Percentiles rank a stretch among this genome's conserved stretches.
phyloP scores from a whole-genome alignment of 2,113 vertebrate genomes.

The Machaerirhynchus nigripectus region DNA sequence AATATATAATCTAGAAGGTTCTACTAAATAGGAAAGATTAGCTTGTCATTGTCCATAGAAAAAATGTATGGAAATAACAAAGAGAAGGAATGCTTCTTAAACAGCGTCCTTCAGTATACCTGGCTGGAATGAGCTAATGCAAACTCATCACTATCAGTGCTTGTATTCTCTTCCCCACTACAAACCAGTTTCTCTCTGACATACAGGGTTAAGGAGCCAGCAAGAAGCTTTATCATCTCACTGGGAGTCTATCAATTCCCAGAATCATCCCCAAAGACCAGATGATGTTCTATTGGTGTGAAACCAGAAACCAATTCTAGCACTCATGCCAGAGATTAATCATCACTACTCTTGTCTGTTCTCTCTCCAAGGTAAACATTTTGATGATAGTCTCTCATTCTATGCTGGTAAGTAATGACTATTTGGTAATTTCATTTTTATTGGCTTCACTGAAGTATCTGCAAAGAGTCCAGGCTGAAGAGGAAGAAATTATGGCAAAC shows the following conservation, averaged over 20 bases:
- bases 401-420: background rate
- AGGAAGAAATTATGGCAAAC: conserved; percentile 1
- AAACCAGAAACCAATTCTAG: background rate
- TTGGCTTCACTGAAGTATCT: background rate
- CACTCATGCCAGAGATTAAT: background rate
- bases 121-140: background rate
- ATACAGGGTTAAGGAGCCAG: background rate
- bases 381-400: background rate
- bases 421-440: background rate
- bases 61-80: background rate
- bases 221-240: background rate
- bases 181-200: background rate
- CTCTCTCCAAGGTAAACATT: background rate
- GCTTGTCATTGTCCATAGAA: background rate
- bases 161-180: background rate
- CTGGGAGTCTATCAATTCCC: background rate
- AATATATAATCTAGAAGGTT: background rate
- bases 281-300: background rate
- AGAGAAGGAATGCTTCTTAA: background rate
- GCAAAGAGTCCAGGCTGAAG: background rate
- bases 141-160: background rate
- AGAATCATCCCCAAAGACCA: background rate
- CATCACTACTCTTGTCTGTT: background rate
- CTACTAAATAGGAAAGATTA: background rate
- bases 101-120: background rate